Evolutionary conservation across 2,888 invertebrate species (phyloP), one percentile per base, ranked within the genome.

Genomic region (Notodonta dromedarius): DNA sequence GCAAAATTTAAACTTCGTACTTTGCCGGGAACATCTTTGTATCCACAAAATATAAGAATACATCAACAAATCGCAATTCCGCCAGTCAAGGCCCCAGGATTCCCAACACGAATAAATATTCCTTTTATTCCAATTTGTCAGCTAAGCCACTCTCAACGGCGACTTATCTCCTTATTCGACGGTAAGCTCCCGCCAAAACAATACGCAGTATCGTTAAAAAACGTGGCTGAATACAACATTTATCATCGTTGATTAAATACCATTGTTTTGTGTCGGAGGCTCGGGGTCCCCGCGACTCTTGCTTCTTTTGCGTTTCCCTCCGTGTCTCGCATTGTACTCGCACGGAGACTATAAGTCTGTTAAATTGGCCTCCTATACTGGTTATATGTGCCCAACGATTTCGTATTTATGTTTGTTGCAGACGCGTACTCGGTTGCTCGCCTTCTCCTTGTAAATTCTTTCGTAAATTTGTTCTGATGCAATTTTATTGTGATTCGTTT

Each of bases 211-310:
- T 91, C 89, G 89, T 91, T 93, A 92, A 93, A 93, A 93, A 93
- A 93, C 91, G 91, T 91, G 90, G 85, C 85, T 90, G 91, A 89
- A 92, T 89, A 89, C 93, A 86, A 90, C 93, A 93, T 93, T 92
- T 93, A 93, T 93, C 93, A 93, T 93, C 91, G 89, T 89, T 93
- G 93, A 93, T 93, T 93, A 93, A 93, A 93, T 93, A 92, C 92
- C 93, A 92, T 93, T 93, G 93, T 93, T 92, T 93, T 91, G 92
- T 92, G 91, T 90, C 89, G 89, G 88, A 88, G 88, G 84, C 87
- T 84, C 84, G 86, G 89, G 86, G 89, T 87, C 88, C 84, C 90
- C 88, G 73, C 65, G 69, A 72, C 76, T 88, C 87, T 78, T 89
- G 84, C 77, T 91, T 85, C 82, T 92, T 92, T 93, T 93, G 87